Conservation (phyloP, 1,140 invertebrate genomes). For the Araneus ventricosus region DNA sequence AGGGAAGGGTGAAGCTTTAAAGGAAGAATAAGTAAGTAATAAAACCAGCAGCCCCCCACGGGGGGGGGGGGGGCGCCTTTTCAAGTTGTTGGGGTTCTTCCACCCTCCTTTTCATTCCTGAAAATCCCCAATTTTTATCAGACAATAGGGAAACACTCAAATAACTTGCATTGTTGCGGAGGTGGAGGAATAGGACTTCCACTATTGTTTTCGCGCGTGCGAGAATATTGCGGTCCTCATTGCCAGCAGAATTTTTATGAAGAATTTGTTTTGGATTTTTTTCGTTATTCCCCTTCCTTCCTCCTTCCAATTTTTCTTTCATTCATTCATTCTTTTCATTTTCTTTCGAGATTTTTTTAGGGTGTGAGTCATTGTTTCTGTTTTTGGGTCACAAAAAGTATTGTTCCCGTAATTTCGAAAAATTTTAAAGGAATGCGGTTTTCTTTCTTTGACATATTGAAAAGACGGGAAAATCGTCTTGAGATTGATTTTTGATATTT, state of each 20-base stretch:
- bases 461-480: too few species aligned
- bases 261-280: not conserved
- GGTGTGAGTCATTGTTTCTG: conserved; percentile 45
- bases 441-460: too few species aligned
- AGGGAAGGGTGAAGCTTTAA: conserved; percentile 32
- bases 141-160: conserved; percentile 69
- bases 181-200: not conserved
- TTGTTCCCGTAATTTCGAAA: not conserved
- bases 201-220: conserved; percentile 70
- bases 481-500: too few species aligned
- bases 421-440: not conserved
- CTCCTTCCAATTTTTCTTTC: not conserved
- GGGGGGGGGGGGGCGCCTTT: conserved; percentile 20
- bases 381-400: not conserved
- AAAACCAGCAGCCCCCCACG: not conserved
- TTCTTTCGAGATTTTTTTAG: not conserved
- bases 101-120: not conserved
- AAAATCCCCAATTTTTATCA: conserved; percentile 66
- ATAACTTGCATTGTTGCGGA: conserved; percentile 57
- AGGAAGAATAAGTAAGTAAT: conserved; percentile 59
- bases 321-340: not conserved
- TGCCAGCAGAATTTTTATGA: not conserved
- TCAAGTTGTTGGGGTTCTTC: not conserved
- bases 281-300: not conserved
- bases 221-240: not conserved